Evolutionary conservation across 2,888 invertebrate species (phyloP).

Genomic region (Siphlonurus alternatus): DNA sequence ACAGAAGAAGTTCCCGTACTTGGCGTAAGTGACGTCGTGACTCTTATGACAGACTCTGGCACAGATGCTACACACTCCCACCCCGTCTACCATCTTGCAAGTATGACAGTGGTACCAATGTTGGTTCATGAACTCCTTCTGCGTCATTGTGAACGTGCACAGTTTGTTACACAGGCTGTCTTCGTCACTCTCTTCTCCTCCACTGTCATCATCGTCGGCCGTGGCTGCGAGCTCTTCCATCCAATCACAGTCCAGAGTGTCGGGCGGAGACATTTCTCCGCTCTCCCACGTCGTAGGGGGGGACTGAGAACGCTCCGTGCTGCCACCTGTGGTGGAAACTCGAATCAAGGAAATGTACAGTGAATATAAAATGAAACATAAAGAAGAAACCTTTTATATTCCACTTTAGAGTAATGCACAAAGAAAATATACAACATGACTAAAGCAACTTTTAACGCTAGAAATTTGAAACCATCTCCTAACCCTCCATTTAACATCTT

Average conservation of each 20-base stretch:
- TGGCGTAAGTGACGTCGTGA: conserved; percentile 93
- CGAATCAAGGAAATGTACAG: too few species aligned
- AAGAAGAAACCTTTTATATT: too few species aligned
- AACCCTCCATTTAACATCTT: too few species aligned
- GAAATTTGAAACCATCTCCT: too few species aligned
- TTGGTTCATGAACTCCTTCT: conserved; percentile 94
- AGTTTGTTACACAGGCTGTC: conserved; percentile 79
- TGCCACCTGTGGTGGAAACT: too few species aligned
- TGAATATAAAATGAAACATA: too few species aligned
- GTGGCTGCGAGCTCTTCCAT: conserved; percentile 59
- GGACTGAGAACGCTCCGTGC: not conserved
- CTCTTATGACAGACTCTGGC: conserved; percentile 93
- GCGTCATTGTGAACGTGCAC: conserved; percentile 92
- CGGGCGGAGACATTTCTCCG: conserved; percentile 3
- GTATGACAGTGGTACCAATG: conserved; percentile 85
- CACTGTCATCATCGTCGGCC: conserved; percentile 80
- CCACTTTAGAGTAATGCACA: too few species aligned
- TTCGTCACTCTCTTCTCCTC: conserved; percentile 82
- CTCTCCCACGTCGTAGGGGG: conserved; percentile 9
- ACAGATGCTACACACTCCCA: conserved; percentile 95
- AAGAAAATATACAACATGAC: too few species aligned
- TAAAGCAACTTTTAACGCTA: too few species aligned
- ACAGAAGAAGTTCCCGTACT: conserved; percentile 98
- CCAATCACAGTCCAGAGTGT: conserved; percentile 51
- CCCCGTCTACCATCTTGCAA: conserved; percentile 95